Evolutionary conservation across 2,113 vertebrate genomes (phyloP), one percentile per base, ranked within the genome.

Genomic region (Lophochroa leadbeateri): DNA sequence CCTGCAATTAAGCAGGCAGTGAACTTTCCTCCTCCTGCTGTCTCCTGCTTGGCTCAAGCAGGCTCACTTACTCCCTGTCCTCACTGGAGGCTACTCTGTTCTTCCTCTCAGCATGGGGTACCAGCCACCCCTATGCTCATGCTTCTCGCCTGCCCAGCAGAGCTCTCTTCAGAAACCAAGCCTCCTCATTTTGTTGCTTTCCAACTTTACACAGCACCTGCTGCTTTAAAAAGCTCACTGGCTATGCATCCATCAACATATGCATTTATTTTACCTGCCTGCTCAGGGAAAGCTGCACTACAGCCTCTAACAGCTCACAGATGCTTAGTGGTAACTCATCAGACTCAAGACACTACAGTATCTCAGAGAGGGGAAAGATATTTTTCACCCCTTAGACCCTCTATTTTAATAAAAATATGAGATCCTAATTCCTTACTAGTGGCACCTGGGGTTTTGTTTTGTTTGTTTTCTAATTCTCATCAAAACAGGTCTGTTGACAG

Each of bases 1-100:
- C 97, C 95, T 94, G 95, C 95, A 93, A 97, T 86, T 91, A 97
- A 96, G 90, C 88, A 93, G 90, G 75, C 89, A 52, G 47, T 97
- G 95, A 97, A 97, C 97, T 97, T 95, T 89, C 61, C 76, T 83
- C 71, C 68, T 76, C 39, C 68, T 69, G 67, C 91, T 90, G 82
- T 84, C 74, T 96, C 84, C 67, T 3, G 35, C 85, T 88, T 10
- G 0, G 64, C 58, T 75, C 1, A 7, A 86, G 63, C 72, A 37
- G 61, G 43, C 74, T 95, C 8, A 44, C 68, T 44, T 71, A 78
- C 46, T 63, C 78, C 55, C 33, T 83, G 33, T 81, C 83, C 77
- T 88, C 69, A 24, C 11, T 2, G 3, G 29, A 86, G 44, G 10
- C 14, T 83, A 21, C 49, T 94, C 21, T 58, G 13, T 75, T 84